Evolutionary conservation across 2,888 invertebrate genomes (phyloP).

Genomic region (Mesoligia furuncula): DNA sequence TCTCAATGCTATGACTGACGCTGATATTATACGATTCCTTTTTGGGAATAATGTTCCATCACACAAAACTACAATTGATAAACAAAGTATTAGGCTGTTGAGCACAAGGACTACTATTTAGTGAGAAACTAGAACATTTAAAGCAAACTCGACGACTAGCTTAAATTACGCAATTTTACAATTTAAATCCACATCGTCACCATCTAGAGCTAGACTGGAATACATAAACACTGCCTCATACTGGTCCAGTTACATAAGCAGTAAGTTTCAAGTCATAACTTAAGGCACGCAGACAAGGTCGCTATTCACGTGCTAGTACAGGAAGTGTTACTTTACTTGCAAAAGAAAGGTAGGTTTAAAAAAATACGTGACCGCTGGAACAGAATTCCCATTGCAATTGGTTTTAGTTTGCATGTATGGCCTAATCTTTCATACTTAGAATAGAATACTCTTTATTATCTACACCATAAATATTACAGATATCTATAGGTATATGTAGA

Average conservation of each 20-base stretch:
- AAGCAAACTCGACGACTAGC: conserved; percentile 14
- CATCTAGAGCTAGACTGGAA: conserved; percentile 39
- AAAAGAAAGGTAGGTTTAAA: conserved; percentile 18
- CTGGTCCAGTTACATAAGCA: conserved; percentile 64
- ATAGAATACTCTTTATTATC: neutral
- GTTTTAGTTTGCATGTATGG: neutral
- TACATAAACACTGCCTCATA: conserved; percentile 53
- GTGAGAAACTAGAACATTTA: neutral
- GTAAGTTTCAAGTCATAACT: conserved; percentile 53
- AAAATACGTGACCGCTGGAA: neutral
- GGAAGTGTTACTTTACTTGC: conserved; percentile 43
- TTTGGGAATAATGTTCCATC: neutral
- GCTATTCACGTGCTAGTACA: conserved; percentile 56
- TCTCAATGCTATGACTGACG: neutral
- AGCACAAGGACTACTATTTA: conserved; percentile 15
- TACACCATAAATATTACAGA: neutral
- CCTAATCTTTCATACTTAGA: neutral
- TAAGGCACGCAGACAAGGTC: conserved; percentile 61
- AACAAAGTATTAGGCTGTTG: neutral
- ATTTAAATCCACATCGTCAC: conserved; percentile 38
- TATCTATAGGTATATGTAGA: neutral
- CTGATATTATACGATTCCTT: too few species aligned
- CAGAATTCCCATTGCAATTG: neutral
- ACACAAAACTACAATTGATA: neutral
- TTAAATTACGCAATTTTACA: conserved; percentile 35